Evolutionary conservation across 2,113 vertebrate genomes (phyloP).

Genomic region (Tragelaphus buxtoni): DNA sequence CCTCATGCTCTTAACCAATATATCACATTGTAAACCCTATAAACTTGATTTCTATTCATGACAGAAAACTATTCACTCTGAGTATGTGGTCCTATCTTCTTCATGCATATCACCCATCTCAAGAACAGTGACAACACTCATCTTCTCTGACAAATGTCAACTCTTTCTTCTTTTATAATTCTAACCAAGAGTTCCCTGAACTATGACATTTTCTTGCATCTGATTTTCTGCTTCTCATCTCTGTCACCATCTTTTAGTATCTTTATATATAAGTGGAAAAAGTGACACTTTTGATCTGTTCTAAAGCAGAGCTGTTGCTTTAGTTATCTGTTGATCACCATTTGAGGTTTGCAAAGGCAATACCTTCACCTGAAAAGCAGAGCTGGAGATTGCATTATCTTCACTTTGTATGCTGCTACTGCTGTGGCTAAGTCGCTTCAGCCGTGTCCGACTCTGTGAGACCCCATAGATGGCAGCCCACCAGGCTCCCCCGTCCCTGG

Average conservation of each 20-base stretch:
- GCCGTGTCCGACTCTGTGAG: too few species aligned
- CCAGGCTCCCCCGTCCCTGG: too few species aligned
- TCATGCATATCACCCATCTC: background rate
- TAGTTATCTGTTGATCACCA: background rate
- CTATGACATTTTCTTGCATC: background rate
- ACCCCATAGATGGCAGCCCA: too few species aligned
- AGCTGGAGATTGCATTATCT: background rate
- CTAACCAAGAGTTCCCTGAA: background rate
- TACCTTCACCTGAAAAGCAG: background rate
- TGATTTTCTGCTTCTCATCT: background rate
- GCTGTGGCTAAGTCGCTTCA: too few species aligned
- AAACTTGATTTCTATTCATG: background rate
- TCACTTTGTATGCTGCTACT: background rate
- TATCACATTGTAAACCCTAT: background rate
- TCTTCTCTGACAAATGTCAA: background rate
- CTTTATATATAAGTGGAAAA: background rate
- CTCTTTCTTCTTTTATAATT: background rate
- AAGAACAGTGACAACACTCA: background rate
- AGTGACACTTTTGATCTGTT: background rate
- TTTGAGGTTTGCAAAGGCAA: background rate
- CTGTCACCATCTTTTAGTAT: background rate
- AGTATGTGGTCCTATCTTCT: background rate
- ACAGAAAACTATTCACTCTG: background rate
- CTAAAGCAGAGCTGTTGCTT: background rate
- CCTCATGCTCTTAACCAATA: background rate